Evolutionary conservation across 2,888 invertebrate species (phyloP), one percentile per base, ranked within the genome.

Genomic region (Prenolepis imparis): DNA sequence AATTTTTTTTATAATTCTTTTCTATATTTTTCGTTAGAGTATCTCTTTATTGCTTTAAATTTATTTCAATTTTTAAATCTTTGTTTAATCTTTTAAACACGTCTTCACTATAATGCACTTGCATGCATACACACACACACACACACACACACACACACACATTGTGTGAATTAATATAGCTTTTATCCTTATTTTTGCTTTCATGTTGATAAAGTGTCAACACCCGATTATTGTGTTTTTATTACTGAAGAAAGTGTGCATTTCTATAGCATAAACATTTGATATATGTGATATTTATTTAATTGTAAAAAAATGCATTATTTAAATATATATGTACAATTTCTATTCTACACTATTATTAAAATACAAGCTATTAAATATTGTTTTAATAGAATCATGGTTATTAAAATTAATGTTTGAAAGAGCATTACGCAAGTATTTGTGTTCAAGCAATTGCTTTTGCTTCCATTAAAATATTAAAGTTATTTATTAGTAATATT

Each of bases 161-260:
- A n/a, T n/a, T n/a, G n/a, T n/a, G n/a, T 73, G 63, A 74, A 74
- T 64, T 74, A 44, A 66, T 75, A 64, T 44, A 63, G 44, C 44
- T 74, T 74, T 48, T 75, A 74, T 61, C 21, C 18, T 74, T 63
- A 75, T 64, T 75, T 64, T 75, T 64, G 74, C 12, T 21, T 48
- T 48, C 15, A 11, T 21, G 11, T 28, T 32, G 73, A 73, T 73
- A 75, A 75, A 75, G 21, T 32, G 32, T 75, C 41, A 74, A 74
- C 44, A 63, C 74, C 21, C 74, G 74, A 74, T 74, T 63, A 66
- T 75, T 75, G 32, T 48, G 36, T 32, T n/a, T 32, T 75, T 48
- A 48, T 74, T 74, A 48, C 32, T 64, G 11, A 28, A 28, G 66
- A 44, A 21, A 15, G 5, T 63, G 15, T 44, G 44, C 32, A 15